Percentiles rank a stretch among this genome's conserved stretches.
These are phyloP conservation scores for Ferrisia virgata DNA, from an alignment of 2,888 invertebrate species.

Conservation along the genomic window DNA sequence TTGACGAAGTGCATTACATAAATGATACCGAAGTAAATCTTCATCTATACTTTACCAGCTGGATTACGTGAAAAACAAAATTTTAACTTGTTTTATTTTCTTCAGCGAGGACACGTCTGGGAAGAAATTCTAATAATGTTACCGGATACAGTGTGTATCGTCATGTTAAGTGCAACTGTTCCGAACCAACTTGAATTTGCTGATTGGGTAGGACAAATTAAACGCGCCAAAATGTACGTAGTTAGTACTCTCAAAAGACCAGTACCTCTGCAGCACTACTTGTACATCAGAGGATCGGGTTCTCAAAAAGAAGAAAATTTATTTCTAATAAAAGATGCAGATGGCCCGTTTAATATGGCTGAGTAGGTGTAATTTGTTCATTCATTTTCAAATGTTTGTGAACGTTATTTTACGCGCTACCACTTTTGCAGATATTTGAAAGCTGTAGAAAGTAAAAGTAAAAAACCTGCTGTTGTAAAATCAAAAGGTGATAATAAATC, in stretches of 20 bases:
- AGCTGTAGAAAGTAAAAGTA: slow-evolving; percentile 46
- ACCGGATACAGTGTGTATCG: slow-evolving; percentile 90
- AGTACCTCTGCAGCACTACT: slow-evolving; percentile 90
- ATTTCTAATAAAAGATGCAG: slow-evolving; percentile 75
- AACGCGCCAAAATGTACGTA: slow-evolving; percentile 85
- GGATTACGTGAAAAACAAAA: neutral
- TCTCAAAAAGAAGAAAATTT: slow-evolving; percentile 69
- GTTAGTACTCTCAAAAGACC: slow-evolving; percentile 91
- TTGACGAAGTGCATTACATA: slow-evolving; percentile 99
- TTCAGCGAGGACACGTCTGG: slow-evolving; percentile 94
- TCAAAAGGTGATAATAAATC: slow-evolving; percentile 20
- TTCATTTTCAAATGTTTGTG: neutral
- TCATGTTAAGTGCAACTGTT: slow-evolving; percentile 96
- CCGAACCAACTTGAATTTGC: slow-evolving; percentile 96
- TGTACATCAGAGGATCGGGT: slow-evolving; percentile 69
- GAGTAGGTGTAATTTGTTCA: slow-evolving; percentile 58
- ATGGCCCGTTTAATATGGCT: slow-evolving; percentile 67
- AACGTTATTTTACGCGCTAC: no score
- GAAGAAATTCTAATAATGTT: slow-evolving; percentile 96
- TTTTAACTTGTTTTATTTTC: slow-evolving; percentile 47
- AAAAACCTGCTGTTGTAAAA: slow-evolving; percentile 26
- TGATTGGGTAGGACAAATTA: slow-evolving; percentile 84
- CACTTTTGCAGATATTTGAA: slow-evolving; percentile 45
- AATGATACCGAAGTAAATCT: slow-evolving; percentile 82
- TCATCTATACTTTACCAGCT: neutral